These are phyloP conservation scores for Cercopithecus mona DNA, from an alignment of 2,113 vertebrate genomes.

Conservation along the genomic window DNA sequence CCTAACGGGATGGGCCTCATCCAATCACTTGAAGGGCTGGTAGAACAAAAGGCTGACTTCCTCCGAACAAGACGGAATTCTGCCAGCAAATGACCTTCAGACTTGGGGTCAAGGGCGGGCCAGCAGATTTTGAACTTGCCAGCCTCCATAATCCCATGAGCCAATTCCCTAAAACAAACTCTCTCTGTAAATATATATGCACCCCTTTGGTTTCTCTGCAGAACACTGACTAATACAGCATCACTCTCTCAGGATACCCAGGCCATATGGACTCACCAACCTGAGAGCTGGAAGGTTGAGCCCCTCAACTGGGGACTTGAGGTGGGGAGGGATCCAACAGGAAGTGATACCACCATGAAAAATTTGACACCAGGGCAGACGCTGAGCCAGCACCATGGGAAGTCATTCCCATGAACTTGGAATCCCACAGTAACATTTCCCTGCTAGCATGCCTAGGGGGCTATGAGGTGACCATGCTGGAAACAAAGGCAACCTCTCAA, in stretches of 20 bases:
- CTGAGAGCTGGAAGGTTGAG: not conserved
- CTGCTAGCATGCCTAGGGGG: not conserved
- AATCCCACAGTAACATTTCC: not conserved
- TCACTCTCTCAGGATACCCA: not conserved
- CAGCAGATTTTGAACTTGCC: not conserved
- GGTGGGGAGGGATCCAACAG: not conserved
- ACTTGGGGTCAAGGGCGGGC: too few species aligned
- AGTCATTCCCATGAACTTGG: not conserved
- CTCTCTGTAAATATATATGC: not conserved
- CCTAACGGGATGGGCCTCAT: not conserved
- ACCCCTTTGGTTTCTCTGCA: not conserved
- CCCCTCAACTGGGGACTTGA: not conserved
- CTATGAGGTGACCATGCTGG: not conserved
- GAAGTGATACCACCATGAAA: not conserved
- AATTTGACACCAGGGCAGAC: not conserved
- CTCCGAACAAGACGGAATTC: not conserved
- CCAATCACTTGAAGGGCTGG: not conserved
- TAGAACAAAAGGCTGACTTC: not conserved
- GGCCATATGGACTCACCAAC: not conserved
- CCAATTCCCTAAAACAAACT: not conserved
- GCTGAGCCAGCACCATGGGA: not conserved
- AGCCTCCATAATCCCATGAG: not conserved
- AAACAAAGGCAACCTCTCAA: not conserved
- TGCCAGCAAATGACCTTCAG: not conserved
- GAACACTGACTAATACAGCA: not conserved